phyloP scores from a whole-genome alignment of 1,140 invertebrate species.

The Magallana angulata region DNA sequence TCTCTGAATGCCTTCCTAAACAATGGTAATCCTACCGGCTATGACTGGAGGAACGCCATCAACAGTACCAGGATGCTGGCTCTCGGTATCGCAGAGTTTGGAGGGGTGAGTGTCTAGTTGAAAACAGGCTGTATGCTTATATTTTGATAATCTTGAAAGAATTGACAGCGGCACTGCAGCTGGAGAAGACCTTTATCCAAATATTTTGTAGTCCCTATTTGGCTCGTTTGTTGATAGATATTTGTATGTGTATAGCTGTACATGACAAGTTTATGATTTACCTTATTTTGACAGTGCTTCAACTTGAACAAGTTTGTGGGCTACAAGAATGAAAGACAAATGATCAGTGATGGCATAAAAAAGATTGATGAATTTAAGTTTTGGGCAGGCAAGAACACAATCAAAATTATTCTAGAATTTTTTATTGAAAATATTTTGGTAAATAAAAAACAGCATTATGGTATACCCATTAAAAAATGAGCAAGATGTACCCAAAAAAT shows the following conservation, averaged over 20 bases:
- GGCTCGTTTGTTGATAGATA: no score
- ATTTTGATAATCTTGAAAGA: background rate
- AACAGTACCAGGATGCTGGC: slow-evolving; percentile 16
- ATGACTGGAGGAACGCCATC: slow-evolving; percentile 40
- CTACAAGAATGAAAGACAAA: slow-evolving; percentile 77
- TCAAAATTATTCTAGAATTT: no score
- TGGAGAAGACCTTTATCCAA: no score
- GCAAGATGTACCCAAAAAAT: no score
- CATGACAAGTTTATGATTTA: background rate
- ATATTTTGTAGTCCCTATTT: no score
- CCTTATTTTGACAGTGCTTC: slow-evolving; percentile 81
- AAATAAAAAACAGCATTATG: no score
- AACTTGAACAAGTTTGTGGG: slow-evolving; percentile 82
- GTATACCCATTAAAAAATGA: no score
- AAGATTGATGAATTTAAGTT: slow-evolving; percentile 72
- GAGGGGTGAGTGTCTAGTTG: background rate
- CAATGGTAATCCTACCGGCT: slow-evolving; percentile 9
- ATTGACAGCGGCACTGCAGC: no score
- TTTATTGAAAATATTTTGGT: no score
- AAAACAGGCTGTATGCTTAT: background rate
- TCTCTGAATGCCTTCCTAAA: slow-evolving; percentile 37
- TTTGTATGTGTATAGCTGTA: no score
- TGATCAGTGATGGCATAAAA: slow-evolving; percentile 76
- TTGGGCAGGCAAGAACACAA: slow-evolving; percentile 62
- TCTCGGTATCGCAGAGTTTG: background rate